Evolutionary conservation across 1,140 invertebrate species (phyloP).

Genomic region (Dreissena polymorpha): DNA sequence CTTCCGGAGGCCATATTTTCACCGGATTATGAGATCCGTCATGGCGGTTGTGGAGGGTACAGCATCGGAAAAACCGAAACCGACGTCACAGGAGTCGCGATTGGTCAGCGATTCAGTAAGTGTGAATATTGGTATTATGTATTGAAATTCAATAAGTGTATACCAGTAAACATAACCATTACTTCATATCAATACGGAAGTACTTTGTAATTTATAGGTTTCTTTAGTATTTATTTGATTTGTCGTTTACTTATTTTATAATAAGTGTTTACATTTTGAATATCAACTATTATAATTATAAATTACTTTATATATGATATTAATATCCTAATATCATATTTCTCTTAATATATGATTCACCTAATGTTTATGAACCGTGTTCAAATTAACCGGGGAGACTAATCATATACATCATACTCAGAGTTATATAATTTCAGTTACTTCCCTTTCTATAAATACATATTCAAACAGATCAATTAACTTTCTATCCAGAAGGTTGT

Average conservation of each 20-base stretch:
- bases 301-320: too few species aligned
- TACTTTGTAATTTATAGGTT: neutral
- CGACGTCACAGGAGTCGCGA: neutral
- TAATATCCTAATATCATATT: neutral
- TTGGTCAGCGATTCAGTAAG: neutral
- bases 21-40: constrained; percentile 16
- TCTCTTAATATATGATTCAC: too few species aligned
- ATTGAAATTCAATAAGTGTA: neutral
- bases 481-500: too few species aligned
- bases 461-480: too few species aligned
- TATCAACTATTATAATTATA: too few species aligned
- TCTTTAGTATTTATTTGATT: neutral
- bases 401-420: too few species aligned
- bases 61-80: neutral
- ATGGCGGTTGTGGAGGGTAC: constrained; percentile 38
- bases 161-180: neutral
- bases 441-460: too few species aligned
- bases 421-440: too few species aligned
- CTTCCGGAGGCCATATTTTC: constrained; percentile 15
- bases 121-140: constrained; percentile 10
- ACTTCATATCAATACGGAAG: neutral
- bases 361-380: too few species aligned
- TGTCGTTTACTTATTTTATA: neutral
- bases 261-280: neutral
- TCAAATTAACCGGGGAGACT: too few species aligned